A percentile compares a stretch with the other conserved stretches of the same genome.
phyloP scores from a whole-genome alignment of 2,797 vertebrate species.

The Artibeus jamaicensis region DNA sequence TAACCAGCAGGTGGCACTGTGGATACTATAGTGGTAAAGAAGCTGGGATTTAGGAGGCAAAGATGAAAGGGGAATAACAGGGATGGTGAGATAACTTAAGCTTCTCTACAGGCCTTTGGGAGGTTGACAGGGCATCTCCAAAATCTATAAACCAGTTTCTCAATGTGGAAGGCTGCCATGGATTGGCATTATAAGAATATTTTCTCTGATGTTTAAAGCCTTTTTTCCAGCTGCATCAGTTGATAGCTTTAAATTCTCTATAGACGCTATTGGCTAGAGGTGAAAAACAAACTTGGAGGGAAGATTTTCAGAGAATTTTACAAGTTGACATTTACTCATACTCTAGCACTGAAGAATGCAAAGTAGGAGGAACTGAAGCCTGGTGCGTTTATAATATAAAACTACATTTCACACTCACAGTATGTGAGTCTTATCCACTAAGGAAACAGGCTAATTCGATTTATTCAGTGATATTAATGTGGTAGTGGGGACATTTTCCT shows the following conservation, averaged over 20 bases:
- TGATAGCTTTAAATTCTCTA: neutral
- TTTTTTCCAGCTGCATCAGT: neutral
- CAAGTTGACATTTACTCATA: neutral
- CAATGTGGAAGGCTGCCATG: neutral
- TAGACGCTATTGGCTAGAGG: neutral
- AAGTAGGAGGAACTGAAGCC: constrained; percentile 5
- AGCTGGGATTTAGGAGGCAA: neutral
- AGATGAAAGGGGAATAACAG: constrained; percentile 21
- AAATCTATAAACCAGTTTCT: neutral
- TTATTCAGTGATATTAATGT: constrained; percentile 31
- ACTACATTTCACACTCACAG: neutral
- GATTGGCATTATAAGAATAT: neutral
- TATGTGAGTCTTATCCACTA: neutral
- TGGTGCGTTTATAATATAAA: neutral
- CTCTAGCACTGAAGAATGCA: neutral
- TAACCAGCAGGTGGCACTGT: constrained; percentile 84
- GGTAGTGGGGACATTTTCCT: neutral
- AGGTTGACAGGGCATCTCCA: constrained; percentile 15
- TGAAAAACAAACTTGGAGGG: constrained; percentile 27
- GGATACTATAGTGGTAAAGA: constrained; percentile 75
- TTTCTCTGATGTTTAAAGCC: constrained; percentile 20
- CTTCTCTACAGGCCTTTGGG: neutral
- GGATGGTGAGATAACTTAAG: neutral
- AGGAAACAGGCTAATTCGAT: constrained; percentile 29
- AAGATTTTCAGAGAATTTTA: constrained; percentile 1